These are phyloP conservation scores for Romanogobio albipinnatus DNA, from an alignment of 2,113 vertebrate species.

Conservation along the genomic window DNA sequence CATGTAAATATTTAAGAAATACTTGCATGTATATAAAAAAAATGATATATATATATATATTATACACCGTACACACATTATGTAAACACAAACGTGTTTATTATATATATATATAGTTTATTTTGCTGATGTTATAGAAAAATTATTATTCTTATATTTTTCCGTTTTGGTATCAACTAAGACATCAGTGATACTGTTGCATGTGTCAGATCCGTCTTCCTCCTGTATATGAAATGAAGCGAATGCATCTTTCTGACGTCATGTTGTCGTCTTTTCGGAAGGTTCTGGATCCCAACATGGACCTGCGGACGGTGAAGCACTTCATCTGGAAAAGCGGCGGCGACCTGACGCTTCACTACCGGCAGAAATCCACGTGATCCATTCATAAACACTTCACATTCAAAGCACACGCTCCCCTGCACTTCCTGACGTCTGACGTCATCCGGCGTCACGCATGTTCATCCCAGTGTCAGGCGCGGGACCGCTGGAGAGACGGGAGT, in stretches of 20 bases:
- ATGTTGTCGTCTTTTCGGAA: constrained; percentile 52
- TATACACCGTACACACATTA: too few species aligned
- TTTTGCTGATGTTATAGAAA: too few species aligned
- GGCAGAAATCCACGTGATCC: constrained; percentile 86
- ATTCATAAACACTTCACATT: not conserved
- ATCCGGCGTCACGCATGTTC: constrained; percentile 5
- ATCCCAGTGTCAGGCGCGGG: constrained; percentile 5
- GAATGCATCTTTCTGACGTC: not conserved
- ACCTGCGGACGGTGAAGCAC: constrained; percentile 91
- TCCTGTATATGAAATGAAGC: not conserved
- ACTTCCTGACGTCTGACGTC: constrained; percentile 16
- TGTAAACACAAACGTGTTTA: too few species aligned
- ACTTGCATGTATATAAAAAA: too few species aligned
- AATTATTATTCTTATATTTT: too few species aligned
- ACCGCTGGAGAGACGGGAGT: constrained; percentile 36
- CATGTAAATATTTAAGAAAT: too few species aligned
- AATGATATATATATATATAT: too few species aligned
- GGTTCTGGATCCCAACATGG: constrained; percentile 99
- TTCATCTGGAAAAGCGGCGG: constrained; percentile 99
- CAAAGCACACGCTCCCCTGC: constrained; percentile 28
- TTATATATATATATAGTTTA: too few species aligned
- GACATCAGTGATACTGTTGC: too few species aligned
- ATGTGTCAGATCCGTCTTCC: not conserved
- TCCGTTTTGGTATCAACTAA: too few species aligned
- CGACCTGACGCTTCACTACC: constrained; percentile 97